A percentile compares a stretch with the other conserved stretches of the same genome.
phyloP scores from a whole-genome alignment of 1,140 invertebrate genomes.

The Drosophila aff. region DNA sequence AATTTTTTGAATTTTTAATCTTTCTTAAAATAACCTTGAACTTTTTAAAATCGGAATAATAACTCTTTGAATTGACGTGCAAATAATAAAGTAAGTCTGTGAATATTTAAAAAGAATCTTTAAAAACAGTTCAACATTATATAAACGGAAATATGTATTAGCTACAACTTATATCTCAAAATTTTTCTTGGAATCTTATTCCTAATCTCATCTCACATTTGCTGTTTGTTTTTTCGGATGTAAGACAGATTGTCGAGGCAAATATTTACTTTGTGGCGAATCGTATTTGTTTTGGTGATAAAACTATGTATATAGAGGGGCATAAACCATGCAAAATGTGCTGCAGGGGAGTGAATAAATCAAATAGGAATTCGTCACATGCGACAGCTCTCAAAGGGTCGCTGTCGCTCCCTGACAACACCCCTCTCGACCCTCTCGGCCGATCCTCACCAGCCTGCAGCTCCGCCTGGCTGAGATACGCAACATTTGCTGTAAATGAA shows the following conservation, averaged over 20 bases:
- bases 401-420: conserved; percentile 12
- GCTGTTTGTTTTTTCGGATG: conserved; percentile 12
- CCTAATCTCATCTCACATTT: not conserved
- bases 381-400: conserved; percentile 25
- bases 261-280: conserved; percentile 56
- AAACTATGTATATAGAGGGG: conserved; percentile 21
- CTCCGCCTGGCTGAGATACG: conserved; percentile 42
- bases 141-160: not conserved
- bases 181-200: not conserved
- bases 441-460: conserved; percentile 5
- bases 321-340: conserved; percentile 4
- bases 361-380: conserved; percentile 72
- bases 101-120: not conserved
- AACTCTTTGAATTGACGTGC: not conserved
- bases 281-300: conserved; percentile 60
- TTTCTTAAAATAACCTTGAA: not conserved
- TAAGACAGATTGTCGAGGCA: conserved; percentile 38
- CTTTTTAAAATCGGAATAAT: not conserved
- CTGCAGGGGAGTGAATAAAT: conserved; percentile 59
- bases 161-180: not conserved
- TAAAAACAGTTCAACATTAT: not conserved
- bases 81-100: not conserved
- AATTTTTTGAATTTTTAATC: not conserved
- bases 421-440: not conserved
- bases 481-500: conserved; percentile 75